Percentiles rank a stretch among this genome's conserved stretches.
Conservation (phyloP, 2,888 invertebrate genomes). For the Saturnia pavonia region DNA sequence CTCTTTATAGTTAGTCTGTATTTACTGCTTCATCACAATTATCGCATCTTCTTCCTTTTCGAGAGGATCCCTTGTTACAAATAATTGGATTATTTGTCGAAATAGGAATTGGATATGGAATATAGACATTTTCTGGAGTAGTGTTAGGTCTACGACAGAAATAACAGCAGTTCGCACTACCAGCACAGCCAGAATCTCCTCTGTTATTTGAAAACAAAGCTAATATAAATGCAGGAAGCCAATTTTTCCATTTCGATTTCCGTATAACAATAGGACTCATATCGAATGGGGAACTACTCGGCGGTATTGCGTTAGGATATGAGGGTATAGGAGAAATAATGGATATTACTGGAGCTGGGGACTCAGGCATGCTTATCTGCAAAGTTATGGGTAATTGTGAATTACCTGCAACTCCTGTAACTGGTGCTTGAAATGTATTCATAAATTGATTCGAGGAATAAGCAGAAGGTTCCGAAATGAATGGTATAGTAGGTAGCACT, state of each 20-base stretch:
- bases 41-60: background rate
- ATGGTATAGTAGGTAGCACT: slow-evolving; percentile 12
- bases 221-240: slow-evolving; percentile 52
- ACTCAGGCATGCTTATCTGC: slow-evolving; percentile 49
- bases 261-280: slow-evolving; percentile 46
- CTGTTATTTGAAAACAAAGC: slow-evolving; percentile 44
- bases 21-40: background rate
- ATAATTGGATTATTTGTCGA: slow-evolving; percentile 50
- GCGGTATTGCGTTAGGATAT: slow-evolving; percentile 22
- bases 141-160: slow-evolving; percentile 25
- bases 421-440: background rate
- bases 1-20: slow-evolving; percentile 8
- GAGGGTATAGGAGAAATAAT: slow-evolving; percentile 36
- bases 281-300: slow-evolving; percentile 23
- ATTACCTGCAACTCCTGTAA: background rate
- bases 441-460: slow-evolving; percentile 10
- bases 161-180: slow-evolving; percentile 35
- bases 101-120: slow-evolving; percentile 55
- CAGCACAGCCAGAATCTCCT: slow-evolving; percentile 28
- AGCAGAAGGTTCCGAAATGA: slow-evolving; percentile 11
- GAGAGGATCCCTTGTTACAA: slow-evolving; percentile 18
- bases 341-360: slow-evolving; percentile 44
- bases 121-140: slow-evolving; percentile 32
- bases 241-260: slow-evolving; percentile 41
- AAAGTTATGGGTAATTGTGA: slow-evolving; percentile 44